Evolutionary conservation across 2,797 vertebrate species (phyloP), one percentile per base, ranked within the genome.

Genomic region (Cichlasoma orientale): DNA sequence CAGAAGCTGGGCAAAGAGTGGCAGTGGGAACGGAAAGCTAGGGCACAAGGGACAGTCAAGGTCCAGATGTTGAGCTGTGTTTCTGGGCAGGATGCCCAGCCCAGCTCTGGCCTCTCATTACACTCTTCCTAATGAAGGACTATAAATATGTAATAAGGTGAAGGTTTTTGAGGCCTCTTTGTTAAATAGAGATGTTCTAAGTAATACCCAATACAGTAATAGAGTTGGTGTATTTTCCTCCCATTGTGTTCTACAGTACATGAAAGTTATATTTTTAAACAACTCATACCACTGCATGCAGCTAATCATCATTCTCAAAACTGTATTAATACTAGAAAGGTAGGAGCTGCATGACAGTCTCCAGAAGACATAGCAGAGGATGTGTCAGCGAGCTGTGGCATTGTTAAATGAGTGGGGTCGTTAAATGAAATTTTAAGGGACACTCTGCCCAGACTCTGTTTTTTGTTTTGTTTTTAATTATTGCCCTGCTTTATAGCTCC

Each of bases 51-150:
- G 38, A 66, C 23, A 44, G 59, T 66, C 38, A 66, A 52, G 16
- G 21, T 82, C 80, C 84, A 89, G 78, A 86, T 86, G 80, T 76
- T 79, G 71, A 82, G 73, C 82, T 83, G 70, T 75, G 54, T 82
- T 78, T 74, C 75, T 77, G 80, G 82, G 85, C 78, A 79, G 21
- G 7, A 33, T 63, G 86, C 84, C 75, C 78, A 72, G 25, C 55
- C 7, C 70, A 13, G 54, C 66, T 53, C 57, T 14, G 23, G 44
- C 38, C 31, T 33, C 56, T 85, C 74, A 79, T 79, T 75, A 87
- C 41, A 53, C 52, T 53, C 41, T 19, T 41, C n/a, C 56, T 86
- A 84, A 88, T 88, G 41, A 89, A 81, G 29, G 29, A 23, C 63
- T 76, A 69, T 79, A 72, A 75, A 84, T 80, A 71, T 85, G 70